Percentiles rank a stretch among this genome's conserved stretches.
These are phyloP conservation scores for Hipposideros armiger DNA, from an alignment of 2,113 vertebrate species.

Conservation along the genomic window DNA sequence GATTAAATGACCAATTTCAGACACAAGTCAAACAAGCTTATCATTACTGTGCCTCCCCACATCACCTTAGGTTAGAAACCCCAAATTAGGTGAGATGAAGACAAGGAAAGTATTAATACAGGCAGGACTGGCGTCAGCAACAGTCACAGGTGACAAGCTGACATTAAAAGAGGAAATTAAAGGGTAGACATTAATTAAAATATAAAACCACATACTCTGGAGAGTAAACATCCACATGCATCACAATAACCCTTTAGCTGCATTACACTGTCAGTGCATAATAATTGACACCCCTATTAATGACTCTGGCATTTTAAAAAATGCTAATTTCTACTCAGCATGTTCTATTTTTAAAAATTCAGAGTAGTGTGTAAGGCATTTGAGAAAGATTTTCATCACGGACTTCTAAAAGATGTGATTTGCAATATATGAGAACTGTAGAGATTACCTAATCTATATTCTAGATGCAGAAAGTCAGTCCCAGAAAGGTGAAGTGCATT, in stretches of 20 bases:
- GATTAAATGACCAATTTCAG: neutral
- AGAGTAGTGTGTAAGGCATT: constrained; percentile 43
- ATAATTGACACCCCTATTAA: constrained; percentile 74
- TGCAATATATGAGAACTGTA: constrained; percentile 12
- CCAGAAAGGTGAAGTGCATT: constrained; percentile 35
- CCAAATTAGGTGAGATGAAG: neutral
- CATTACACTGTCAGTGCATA: constrained; percentile 60
- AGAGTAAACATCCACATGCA: constrained; percentile 51
- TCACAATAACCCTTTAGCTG: constrained; percentile 49
- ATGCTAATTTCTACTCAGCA: constrained; percentile 73
- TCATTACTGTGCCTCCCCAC: neutral
- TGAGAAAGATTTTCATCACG: constrained; percentile 61
- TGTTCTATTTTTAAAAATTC: constrained; percentile 60
- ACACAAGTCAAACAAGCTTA: constrained; percentile 39
- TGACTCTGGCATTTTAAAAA: constrained; percentile 79
- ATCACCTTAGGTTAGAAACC: constrained; percentile 19
- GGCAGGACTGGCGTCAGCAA: neutral
- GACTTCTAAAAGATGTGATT: constrained; percentile 56
- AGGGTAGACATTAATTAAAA: constrained; percentile 67
- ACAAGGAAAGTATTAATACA: neutral
- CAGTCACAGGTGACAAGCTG: constrained; percentile 49
- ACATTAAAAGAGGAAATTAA: constrained; percentile 69
- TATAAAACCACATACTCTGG: constrained; percentile 47
- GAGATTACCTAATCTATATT: constrained; percentile 53
- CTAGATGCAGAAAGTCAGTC: constrained; percentile 40